A percentile compares a stretch with the other conserved stretches of the same genome.
phyloP scores from a whole-genome alignment of 2,888 invertebrate genomes.

The Schizaphis graminum region DNA sequence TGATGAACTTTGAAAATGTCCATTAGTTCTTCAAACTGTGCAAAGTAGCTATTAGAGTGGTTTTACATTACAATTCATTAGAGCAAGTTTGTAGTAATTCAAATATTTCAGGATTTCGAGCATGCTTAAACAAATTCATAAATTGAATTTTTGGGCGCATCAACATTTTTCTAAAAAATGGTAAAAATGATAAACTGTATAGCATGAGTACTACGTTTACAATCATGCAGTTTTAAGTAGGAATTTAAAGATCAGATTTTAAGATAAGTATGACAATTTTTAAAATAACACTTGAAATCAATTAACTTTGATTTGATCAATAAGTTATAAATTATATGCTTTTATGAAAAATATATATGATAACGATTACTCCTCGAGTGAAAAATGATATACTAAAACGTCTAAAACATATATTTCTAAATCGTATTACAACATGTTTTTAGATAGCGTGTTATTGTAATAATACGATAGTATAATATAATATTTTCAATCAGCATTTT shows the following conservation, averaged over 20 bases:
- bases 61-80: not conserved
- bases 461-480: not conserved
- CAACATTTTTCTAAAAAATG: not conserved
- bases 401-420: not conserved
- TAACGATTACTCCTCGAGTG: not conserved
- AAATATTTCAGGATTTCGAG: not conserved
- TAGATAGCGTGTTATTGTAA: not conserved
- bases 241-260: not conserved
- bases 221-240: not conserved
- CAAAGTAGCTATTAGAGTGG: not conserved
- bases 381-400: not conserved
- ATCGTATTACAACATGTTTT: not conserved
- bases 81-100: not conserved
- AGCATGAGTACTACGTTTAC: not conserved
- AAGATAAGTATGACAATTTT: not conserved
- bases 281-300: not conserved
- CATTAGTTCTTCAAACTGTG: not conserved
- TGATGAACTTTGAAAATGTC: slow-evolving; percentile 13
- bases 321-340: not conserved
- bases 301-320: not conserved
- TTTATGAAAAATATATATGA: not conserved
- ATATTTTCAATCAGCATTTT: not conserved
- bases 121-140: not conserved
- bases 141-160: not conserved
- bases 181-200: not conserved